Base-by-base conservation (phyloP, 2,888 invertebrate genomes). In the Drosophila eohydei region DNA sequence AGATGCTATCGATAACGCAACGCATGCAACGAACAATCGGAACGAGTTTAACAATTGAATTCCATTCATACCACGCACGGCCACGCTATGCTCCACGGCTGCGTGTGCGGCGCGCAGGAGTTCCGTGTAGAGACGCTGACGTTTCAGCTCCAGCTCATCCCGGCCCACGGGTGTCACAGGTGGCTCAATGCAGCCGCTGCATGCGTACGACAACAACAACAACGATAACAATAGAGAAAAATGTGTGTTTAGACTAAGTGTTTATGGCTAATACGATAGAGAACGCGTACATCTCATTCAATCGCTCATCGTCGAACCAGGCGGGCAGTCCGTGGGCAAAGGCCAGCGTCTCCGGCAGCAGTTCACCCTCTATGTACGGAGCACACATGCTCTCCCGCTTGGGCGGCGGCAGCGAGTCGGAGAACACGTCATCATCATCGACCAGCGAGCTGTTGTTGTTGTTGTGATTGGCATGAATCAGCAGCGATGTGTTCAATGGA, bases 81-180 rank as follows among this genome's bases (percentile, higher is more conserved):
- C 85, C 81, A 96, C 96, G 84, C 95, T 95, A 93, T 96, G 96
- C 91, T 96, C 95, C 59, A 95, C 94, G 58, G 95, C 95, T 80
- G 95, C 95, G 89, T 95, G 95, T 50, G 96, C 95, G 81, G 96
- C 96, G 83, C 95, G 94, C 77, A 96, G 94, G 69, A 96, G 94
- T 90, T 96, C 96, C 60, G 96, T 95, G 93, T 96, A 96, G 92
- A 96, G 95, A 84, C 96, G 94, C 92, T 96, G 96, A 65, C 96
- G 94, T 74, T 96, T 94, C 82, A 96, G 92, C 74, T 96, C 96
- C 81, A 96, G 93, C 91, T 96, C 96, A 92, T 96, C 96, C 67
- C 95, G 95, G 61, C 96, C 96, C 51, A 96, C 95, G 16, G 96
- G 96, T 66, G 96, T 96, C 63, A 95, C 96, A 52, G 96, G 96